These are phyloP conservation scores for Drosophila rellima DNA, from an alignment of 2,888 invertebrate species.

Conservation along the genomic window DNA sequence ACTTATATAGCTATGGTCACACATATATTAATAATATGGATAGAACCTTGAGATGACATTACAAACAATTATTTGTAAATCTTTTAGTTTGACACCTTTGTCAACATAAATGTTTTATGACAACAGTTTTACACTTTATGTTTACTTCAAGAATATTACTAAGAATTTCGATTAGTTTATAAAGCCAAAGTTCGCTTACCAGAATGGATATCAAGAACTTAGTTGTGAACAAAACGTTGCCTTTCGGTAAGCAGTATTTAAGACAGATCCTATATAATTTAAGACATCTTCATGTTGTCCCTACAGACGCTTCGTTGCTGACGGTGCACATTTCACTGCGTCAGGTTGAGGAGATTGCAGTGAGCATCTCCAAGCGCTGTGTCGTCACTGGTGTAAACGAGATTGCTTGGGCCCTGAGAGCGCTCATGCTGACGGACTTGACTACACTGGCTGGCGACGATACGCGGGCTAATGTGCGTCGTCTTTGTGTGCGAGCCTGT, in stretches of 20 bases:
- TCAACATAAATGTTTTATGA: background rate
- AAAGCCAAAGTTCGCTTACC: background rate
- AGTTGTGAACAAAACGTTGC: slow-evolving; percentile 75
- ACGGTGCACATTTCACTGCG: slow-evolving; percentile 87
- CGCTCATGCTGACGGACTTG: slow-evolving; percentile 95
- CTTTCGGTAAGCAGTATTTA: slow-evolving; percentile 73
- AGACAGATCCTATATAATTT: background rate
- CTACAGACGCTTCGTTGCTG: slow-evolving; percentile 67
- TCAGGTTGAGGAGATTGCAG: slow-evolving; percentile 87
- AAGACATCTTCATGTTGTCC: background rate
- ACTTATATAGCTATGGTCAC: background rate
- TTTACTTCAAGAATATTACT: background rate
- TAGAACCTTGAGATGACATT: too few species aligned
- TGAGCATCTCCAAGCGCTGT: slow-evolving; percentile 85
- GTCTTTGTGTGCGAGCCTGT: slow-evolving; percentile 91
- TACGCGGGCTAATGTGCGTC: slow-evolving; percentile 90
- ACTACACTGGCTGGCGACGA: slow-evolving; percentile 96
- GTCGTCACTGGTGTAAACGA: slow-evolving; percentile 86
- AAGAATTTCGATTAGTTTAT: background rate
- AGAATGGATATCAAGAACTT: slow-evolving; percentile 53
- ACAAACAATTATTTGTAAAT: background rate
- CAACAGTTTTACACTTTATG: background rate
- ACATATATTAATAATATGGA: too few species aligned
- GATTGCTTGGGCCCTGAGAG: slow-evolving; percentile 92
- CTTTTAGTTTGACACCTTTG: background rate